Evolutionary conservation across 2,113 vertebrate species (phyloP), one percentile per base, ranked within the genome.

Genomic region (Zosterops japonicus): DNA sequence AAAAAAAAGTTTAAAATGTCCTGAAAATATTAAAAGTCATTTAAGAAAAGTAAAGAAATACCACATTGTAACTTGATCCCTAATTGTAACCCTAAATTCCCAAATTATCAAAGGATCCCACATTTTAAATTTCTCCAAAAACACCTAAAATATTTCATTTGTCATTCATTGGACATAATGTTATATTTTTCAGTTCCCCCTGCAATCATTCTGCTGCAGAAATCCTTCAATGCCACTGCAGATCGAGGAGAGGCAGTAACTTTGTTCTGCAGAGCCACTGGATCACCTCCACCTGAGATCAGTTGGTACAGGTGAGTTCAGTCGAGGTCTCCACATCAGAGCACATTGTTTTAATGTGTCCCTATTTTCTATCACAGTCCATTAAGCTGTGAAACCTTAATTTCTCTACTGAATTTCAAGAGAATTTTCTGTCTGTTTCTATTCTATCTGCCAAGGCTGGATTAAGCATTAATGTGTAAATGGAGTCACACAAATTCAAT

Each of bases 141-240:
- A 42, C 10, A 60, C 5, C 35, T 16, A 22, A 21, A 81, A 47
- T 35, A 5, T 28, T 50, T 55, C 64, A 4, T 49, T 69, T 64
- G 71, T 39, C 22, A 70, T 21, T 93, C 67, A 49, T 8, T 21
- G 8, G 5, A 72, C 3, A 12, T 86, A 14, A 63, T 69, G 5
- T 47, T 60, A 69, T 81, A 31, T 89, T 94, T 90, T 91, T 81
- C 96, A 99, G 99, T 99, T 68, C 99, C 99, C 3, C 99, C 99
- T 14, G 97, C 97, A 76, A 97, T 99, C 94, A 96, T 97, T 16
- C 97, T 99, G 89, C 98, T 97, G 33, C 99, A 99, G 97, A 99
- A 98, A 96, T 98, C 98, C 67, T 99, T 99, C 94, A 99, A 99
- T 33, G 99, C 99, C 76, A 99, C 99, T 13, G 99, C 99, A 6